Conservation (phyloP, 2,113 vertebrate species). For the Alectura lathami region DNA sequence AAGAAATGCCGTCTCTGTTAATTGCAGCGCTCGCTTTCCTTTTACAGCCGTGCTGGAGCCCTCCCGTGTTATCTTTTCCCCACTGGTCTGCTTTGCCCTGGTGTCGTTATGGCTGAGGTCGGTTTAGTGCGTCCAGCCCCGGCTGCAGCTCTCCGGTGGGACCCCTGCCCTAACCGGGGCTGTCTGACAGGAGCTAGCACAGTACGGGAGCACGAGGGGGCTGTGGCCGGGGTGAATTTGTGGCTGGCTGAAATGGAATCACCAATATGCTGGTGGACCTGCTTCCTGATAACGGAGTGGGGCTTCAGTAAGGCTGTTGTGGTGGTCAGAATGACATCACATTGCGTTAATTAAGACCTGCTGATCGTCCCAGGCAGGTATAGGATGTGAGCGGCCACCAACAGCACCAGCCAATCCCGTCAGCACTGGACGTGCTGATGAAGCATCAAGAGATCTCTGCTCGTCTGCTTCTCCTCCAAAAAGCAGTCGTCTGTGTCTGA, state of each 20-base stretch:
- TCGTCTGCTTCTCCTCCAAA: background rate
- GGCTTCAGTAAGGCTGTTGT: background rate
- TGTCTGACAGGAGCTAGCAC: background rate
- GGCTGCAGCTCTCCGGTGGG: background rate
- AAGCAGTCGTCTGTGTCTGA: too few relatives aligned
- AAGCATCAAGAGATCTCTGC: background rate
- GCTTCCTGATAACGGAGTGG: accelerated
- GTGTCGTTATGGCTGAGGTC: background rate
- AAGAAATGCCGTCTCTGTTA: background rate
- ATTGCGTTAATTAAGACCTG: background rate
- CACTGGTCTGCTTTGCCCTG: background rate
- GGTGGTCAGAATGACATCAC: background rate
- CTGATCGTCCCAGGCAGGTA: background rate
- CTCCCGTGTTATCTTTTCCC: background rate
- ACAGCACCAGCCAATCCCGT: background rate
- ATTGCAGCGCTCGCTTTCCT: constrained; percentile 22
- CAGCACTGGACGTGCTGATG: accelerated
- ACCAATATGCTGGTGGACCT: accelerated
- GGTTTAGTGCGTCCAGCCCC: background rate
- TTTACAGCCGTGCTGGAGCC: background rate
- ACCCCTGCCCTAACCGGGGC: background rate
- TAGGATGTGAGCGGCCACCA: accelerated
- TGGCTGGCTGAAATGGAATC: background rate
- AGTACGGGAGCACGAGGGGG: accelerated
- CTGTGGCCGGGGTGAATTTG: background rate